Base-by-base conservation (phyloP, 2,113 vertebrate genomes). In the Phrynocephalus versicolor region DNA sequence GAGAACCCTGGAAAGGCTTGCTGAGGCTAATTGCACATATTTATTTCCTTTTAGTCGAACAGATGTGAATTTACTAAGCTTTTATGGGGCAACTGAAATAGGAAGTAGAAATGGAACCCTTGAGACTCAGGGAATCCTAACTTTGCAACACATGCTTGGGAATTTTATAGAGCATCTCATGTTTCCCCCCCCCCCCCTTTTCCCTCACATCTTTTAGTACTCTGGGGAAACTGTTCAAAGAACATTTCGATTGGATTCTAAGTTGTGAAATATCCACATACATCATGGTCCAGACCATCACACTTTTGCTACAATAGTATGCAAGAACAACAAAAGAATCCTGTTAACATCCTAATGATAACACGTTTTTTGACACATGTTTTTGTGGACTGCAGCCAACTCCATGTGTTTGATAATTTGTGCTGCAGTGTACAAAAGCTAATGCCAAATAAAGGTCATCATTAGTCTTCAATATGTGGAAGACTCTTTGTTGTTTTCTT, bases 141-240 rank as follows among this genome's bases (percentile, higher is more conserved):
- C 57, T 45, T 58, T 71, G 35, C 37, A 62, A 72, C 21, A 85
- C 30, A 62, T 62, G 62, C 51, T 45, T 33, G 45, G 35, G 65
- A 33, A 71, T 71, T 79, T 71, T 85, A 85, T 85, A 71, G n/a
- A 58, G 45, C 64, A 78, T 57, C 45, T 77, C 74, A 77, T 78
- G 62, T 57, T 72, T 72, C n/a, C n/a, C n/a, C n/a, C n/a, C n/a
- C n/a, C n/a, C n/a, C 69, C 51, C 33, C n/a, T 39, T 72, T 37
- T 39, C 71, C 25, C n/a, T 83, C 21, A 37, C 74, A 60, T 74
- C 35, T 37, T 39, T 19, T 21, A 74, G 58, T 64, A 62, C 55
- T n/a, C 55, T 82, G 81, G 55, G 81, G 62, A 57, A 60, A 72
- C 4, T 60, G 8, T 60, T 60, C 37, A 82, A 58, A 73, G 35